Conservation (phyloP, 2,888 invertebrate genomes). For the Cryptosula pallasiana region DNA sequence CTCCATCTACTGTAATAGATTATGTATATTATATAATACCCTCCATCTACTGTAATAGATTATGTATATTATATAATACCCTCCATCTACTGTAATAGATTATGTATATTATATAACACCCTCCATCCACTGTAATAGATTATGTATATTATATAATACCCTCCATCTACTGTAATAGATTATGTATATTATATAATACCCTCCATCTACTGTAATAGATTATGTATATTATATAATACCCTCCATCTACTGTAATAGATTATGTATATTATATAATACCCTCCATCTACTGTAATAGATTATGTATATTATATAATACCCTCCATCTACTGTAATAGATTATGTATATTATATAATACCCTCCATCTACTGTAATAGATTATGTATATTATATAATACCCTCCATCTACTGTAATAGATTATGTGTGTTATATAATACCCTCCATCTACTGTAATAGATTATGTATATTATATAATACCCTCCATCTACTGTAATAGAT, state of each 20-base stretch:
- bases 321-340: neutral
- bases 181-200: neutral
- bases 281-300: neutral
- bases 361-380: neutral
- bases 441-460: neutral
- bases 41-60: neutral
- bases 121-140: neutral
- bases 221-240: neutral
- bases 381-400: neutral
- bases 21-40: too few species aligned
- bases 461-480: neutral
- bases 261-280: too few species aligned
- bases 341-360: neutral
- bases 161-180: neutral
- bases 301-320: neutral
- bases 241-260: too few species aligned
- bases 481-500: too few species aligned
- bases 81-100: neutral
- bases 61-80: neutral
- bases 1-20: too few species aligned
- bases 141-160: neutral
- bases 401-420: too few species aligned
- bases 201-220: neutral
- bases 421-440: too few species aligned
- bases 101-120: neutral